Base-by-base conservation (phyloP, 2,113 vertebrate species). In the Pelmatolapia mariae region DNA sequence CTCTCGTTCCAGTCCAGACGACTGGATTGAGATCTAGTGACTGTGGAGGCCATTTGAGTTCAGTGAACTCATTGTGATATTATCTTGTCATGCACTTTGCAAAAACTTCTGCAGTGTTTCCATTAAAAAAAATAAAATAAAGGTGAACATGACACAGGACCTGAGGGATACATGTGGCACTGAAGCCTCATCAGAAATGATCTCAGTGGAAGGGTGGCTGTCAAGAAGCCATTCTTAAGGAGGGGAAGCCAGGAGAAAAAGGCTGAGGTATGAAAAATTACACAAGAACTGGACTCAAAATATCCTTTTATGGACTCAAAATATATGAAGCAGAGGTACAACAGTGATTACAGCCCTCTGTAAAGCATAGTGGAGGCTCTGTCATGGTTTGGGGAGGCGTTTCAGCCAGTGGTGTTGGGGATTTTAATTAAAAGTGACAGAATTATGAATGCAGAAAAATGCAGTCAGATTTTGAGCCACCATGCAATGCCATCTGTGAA, bases 1-100 rank as follows among this genome's bases (percentile, higher is more conserved):
- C 33, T 66, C 61, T n/a, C 2, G 7, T n/a, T 66, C 12, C 61
- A 38, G 33, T 66, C 6, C 18, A 0, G 19, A 66, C 0, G 4
- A 66, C 61, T 38, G n/a, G 13, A 43, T 68, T 22, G 19, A 40
- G 36, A 40, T 68, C 36, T 1, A 19, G 19, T 40, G 33, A 40
- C 63, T 68, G 33, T 66, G 63, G 33, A 68, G 19, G 63, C 7
- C 63, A 40, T 8, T 40, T 40, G 19, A 43, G 40, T 43, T 43
- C 40, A 40, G 10, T 40, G 10, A 40, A 40, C 10, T 40, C 10
- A 10, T 10, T 40, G 38, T 40, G 10, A 40, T 40, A 40, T 40
- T 40, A 4, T 40, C 10, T 40, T 43, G 40, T 43, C 11, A 43
- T 12, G 5, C 12, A 10, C 10, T 40, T 11, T 4, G 38, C 38